Conservation (phyloP, 1,140 invertebrate species). For the Heliconius himera region DNA sequence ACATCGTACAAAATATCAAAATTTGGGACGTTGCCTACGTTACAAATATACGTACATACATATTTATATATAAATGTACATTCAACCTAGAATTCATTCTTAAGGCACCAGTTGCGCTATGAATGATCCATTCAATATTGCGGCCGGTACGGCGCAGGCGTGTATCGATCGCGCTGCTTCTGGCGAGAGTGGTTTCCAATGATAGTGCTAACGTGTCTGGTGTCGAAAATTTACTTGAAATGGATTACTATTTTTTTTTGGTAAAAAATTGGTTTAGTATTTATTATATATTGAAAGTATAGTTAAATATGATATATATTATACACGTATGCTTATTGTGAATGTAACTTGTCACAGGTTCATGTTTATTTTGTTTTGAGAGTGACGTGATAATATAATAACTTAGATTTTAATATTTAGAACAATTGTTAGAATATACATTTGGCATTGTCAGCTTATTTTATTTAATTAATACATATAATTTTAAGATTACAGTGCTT, state of each 20-base stretch:
- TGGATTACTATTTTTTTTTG: background rate
- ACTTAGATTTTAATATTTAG: no score
- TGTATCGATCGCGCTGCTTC: constrained; percentile 61
- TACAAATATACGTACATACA: constrained; percentile 16
- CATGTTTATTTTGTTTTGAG: no score
- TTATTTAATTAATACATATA: no score
- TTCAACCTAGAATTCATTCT: constrained; percentile 59
- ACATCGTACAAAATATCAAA: background rate
- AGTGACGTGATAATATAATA: no score
- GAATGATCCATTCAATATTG: constrained; percentile 79
- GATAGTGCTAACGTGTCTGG: constrained; percentile 29
- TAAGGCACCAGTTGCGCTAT: constrained; percentile 74
- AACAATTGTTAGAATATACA: no score
- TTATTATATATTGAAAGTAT: no score
- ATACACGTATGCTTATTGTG: no score
- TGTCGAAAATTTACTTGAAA: constrained; percentile 4
- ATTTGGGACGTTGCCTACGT: constrained; percentile 16
- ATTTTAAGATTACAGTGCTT: no score
- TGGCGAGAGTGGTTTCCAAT: constrained; percentile 49
- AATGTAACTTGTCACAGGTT: no score
- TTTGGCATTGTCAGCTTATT: no score
- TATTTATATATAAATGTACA: constrained; percentile 25
- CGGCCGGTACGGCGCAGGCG: constrained; percentile 57
- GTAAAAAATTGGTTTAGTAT: no score
- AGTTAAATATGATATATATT: no score